A percentile compares a stretch with the other conserved stretches of the same genome.
These are phyloP conservation scores for Enteromius thamalakanensis DNA, from an alignment of 2,797 vertebrate species.

Conservation along the genomic window DNA sequence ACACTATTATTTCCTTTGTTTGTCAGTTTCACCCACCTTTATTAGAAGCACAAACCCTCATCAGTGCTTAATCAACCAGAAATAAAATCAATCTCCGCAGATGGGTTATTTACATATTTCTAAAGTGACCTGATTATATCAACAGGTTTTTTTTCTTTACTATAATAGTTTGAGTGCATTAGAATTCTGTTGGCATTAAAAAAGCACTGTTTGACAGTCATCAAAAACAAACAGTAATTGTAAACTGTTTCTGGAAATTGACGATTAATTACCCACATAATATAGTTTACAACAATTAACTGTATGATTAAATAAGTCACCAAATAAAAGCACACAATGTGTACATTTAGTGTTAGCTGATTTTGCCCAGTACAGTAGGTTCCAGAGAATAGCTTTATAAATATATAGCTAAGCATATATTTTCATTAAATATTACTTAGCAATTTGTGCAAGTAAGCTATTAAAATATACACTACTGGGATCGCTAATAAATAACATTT, in stretches of 20 bases:
- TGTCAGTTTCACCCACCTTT: constrained; percentile 28
- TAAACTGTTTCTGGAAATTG: background rate
- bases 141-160: constrained; percentile 28
- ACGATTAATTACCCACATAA: background rate
- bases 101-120: constrained; percentile 38
- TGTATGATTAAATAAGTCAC: background rate
- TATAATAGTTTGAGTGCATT: background rate
- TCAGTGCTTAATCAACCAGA: constrained; percentile 44
- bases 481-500: too few relatives aligned
- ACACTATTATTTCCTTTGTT: constrained; percentile 17
- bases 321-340: background rate
- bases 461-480: too few relatives aligned
- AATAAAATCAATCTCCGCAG: constrained; percentile 8
- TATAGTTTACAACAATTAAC: background rate
- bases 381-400: too few relatives aligned
- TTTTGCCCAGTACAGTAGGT: background rate
- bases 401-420: background rate
- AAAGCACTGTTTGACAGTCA: background rate
- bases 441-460: background rate
- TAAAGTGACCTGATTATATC: constrained; percentile 51
- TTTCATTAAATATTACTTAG: background rate
- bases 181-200: background rate
- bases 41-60: constrained; percentile 1
- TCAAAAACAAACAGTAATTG: background rate
- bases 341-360: background rate